Percentiles rank a stretch among this genome's conserved stretches.
phyloP scores from a whole-genome alignment of 2,888 invertebrate genomes.

The Tuberolachnus salignus region DNA sequence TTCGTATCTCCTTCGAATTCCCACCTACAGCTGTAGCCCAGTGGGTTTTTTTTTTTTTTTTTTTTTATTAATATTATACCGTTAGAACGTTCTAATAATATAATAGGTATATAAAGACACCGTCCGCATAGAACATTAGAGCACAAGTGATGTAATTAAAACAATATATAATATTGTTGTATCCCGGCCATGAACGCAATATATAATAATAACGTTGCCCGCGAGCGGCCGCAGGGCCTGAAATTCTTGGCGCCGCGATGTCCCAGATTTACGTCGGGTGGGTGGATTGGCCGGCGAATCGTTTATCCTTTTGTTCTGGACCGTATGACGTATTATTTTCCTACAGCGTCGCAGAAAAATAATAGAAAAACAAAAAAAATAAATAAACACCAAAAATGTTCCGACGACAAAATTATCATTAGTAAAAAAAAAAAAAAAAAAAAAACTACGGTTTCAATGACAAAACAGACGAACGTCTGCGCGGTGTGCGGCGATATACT shows the following conservation, averaged over 20 bases:
- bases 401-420: slow-evolving; percentile 8
- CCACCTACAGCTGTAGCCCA: no score
- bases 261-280: not conserved
- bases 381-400: not conserved
- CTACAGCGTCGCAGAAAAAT: not conserved
- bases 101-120: no score
- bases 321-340: slow-evolving; percentile 9
- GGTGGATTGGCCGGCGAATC: slow-evolving; percentile 19
- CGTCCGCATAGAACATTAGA: no score
- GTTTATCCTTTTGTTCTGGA: slow-evolving; percentile 4
- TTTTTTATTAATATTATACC: no score
- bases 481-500: no score
- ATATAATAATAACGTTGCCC: not conserved
- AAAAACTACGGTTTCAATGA: no score
- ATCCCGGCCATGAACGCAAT: not conserved
- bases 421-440: not conserved
- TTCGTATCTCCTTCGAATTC: no score
- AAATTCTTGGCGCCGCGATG: slow-evolving; percentile 40
- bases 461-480: no score
- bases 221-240: no score
- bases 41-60: no score
- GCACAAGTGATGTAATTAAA: slow-evolving; percentile 22
- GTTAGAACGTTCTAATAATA: no score
- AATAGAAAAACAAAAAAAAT: not conserved
- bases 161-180: slow-evolving; percentile 34